Evolutionary conservation across 2,888 invertebrate species (phyloP), one percentile per base, ranked within the genome.

Genomic region (Drosophila anomalata): DNA sequence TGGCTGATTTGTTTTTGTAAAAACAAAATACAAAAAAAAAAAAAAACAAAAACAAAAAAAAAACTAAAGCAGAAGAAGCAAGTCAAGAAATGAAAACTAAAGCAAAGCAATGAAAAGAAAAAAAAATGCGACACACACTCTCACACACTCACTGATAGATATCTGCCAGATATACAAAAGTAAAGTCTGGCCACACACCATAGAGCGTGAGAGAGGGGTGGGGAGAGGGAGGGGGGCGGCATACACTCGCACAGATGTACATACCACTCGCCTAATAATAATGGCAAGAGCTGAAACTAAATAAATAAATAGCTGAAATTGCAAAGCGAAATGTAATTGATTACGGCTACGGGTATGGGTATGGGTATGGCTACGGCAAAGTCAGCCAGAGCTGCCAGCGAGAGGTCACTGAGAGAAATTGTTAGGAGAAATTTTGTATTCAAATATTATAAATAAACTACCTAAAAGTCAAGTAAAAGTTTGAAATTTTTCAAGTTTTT

Each of bases 241-340:
- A 46, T 50, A 67, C 48, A 69, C 20, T 26, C 29, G 22, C 17
- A 41, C 51, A 48, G 14, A 63, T 31, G 50, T 22, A 53, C 20
- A 60, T n/a, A 47, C 29, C 6, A 50, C 70, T 83, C 71, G 71
- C 50, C 58, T 86, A 85, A 85, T 87, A 81, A 81, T 87, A 87
- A 78, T 82, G 88, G 73, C 67, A 73, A 83, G 70, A 77, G 73
- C 81, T 88, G 70, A 88, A 87, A 87, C 88, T 87, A 88, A 83
- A 83, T 88, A 82, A 82, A 82, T 82, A 83, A 88, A 83, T 87
- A 83, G 81, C 88, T 88, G 72, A 87, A 83, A 88, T 88, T 88
- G 82, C 82, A 88, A 83, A 87, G 87, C 88, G 73, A 83, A 88
- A 77, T 83, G 82, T 83, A 88, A 83, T 88, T 83, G 82, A 83